Evolutionary conservation across 2,888 invertebrate genomes (phyloP).

Genomic region (Eristalinus sepulchralis): DNA sequence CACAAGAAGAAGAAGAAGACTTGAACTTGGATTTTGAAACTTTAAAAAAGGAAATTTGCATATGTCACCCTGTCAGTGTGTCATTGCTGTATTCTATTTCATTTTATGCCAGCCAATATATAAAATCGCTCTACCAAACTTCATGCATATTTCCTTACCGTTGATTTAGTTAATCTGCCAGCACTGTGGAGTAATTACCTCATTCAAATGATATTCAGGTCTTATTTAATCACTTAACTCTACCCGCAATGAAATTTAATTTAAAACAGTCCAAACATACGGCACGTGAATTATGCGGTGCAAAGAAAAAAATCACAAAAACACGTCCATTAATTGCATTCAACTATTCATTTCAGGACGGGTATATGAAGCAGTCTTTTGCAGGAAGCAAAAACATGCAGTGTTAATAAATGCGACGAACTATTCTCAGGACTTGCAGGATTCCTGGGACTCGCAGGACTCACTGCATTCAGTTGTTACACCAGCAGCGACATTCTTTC

Average conservation of each 20-base stretch:
- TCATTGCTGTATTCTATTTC: neutral
- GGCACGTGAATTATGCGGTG: neutral
- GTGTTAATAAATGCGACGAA: conserved; percentile 19
- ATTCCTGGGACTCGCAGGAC: neutral
- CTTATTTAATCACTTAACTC: neutral
- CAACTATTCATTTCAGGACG: neutral
- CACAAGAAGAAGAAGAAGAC: no score
- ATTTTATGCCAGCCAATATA: neutral
- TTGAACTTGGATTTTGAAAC: no score
- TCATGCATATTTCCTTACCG: neutral
- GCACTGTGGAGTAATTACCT: neutral
- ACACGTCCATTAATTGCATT: neutral
- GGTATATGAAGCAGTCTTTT: neutral
- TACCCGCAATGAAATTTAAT: neutral
- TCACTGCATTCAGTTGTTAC: conserved; percentile 6
- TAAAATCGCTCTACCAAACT: neutral
- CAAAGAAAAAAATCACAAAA: neutral
- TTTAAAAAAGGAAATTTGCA: no score
- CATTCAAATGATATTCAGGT: neutral
- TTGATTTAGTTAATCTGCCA: neutral
- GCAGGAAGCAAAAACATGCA: neutral
- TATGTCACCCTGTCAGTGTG: no score
- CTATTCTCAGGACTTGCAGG: conserved; percentile 7
- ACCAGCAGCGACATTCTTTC: conserved; percentile 10
- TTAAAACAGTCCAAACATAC: neutral